Evolutionary conservation across 2,888 invertebrate species (phyloP).

Genomic region (Agrotis segetum): DNA sequence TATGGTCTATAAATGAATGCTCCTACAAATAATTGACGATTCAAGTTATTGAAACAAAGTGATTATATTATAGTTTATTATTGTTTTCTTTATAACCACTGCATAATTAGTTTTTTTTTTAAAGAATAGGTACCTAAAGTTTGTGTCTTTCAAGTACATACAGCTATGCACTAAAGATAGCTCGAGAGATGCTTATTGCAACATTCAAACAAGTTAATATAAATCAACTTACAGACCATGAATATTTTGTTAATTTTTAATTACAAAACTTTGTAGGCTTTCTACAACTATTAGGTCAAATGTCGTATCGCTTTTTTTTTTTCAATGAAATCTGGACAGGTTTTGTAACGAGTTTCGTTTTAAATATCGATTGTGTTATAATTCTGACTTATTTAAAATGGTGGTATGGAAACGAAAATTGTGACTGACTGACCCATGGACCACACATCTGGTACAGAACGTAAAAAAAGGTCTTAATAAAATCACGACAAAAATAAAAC

Average conservation of each 20-base stretch:
- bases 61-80: slow-evolving; percentile 15
- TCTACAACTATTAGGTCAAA: background rate
- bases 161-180: background rate
- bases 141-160: background rate
- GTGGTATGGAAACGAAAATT: too few species aligned
- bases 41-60: slow-evolving; percentile 13
- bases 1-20: slow-evolving; percentile 4
- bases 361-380: background rate
- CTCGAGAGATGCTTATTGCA: background rate
- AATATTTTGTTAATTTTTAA: background rate
- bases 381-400: background rate
- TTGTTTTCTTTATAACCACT: background rate
- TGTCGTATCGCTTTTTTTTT: background rate
- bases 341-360: background rate
- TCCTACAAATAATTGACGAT: slow-evolving; percentile 1
- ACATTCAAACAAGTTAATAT: background rate
- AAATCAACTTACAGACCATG: background rate
- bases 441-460: background rate
- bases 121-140: slow-evolving; percentile 1
- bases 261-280: background rate
- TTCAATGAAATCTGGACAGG: too few species aligned
- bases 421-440: background rate
- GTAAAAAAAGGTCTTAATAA: background rate
- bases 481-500: background rate
- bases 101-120: background rate